Conservation (phyloP, 2,888 invertebrate genomes). For the Lasioglossum morio region DNA sequence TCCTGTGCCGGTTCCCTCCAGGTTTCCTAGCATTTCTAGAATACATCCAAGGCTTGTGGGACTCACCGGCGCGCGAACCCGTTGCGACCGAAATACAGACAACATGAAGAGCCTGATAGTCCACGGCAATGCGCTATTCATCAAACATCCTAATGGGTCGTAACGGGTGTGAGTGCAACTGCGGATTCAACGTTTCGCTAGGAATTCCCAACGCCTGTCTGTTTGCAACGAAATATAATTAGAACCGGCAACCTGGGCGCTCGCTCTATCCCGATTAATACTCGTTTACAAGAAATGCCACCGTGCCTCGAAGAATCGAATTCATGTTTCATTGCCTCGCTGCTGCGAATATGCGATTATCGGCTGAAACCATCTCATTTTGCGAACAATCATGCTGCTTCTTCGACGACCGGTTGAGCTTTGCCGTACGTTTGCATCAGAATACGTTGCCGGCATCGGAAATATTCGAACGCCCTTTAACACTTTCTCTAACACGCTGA, state of each 20-base stretch:
- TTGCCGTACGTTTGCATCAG: neutral
- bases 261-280: constrained; percentile 21
- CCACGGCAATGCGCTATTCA: constrained; percentile 67
- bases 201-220: constrained; percentile 40
- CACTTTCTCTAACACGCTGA: too few relatives aligned
- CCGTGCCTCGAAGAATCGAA: neutral
- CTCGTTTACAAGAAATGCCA: constrained; percentile 16
- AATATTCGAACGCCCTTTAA: too few relatives aligned
- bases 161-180: constrained; percentile 61
- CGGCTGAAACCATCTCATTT: neutral
- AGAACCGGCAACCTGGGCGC: constrained; percentile 20
- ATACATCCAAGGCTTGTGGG: constrained; percentile 42
- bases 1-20: constrained; percentile 19
- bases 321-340: neutral
- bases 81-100: constrained; percentile 47
- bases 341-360: neutral
- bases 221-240: constrained; percentile 59
- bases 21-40: constrained; percentile 40
- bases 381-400: neutral
- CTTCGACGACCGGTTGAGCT: neutral
- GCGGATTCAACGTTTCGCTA: constrained; percentile 49
- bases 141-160: constrained; percentile 71
- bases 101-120: constrained; percentile 64
- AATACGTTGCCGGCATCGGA: neutral
- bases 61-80: constrained; percentile 6